These are phyloP conservation scores for Pelvicachromis taeniatus DNA, from an alignment of 2,113 vertebrate genomes.

Conservation along the genomic window DNA sequence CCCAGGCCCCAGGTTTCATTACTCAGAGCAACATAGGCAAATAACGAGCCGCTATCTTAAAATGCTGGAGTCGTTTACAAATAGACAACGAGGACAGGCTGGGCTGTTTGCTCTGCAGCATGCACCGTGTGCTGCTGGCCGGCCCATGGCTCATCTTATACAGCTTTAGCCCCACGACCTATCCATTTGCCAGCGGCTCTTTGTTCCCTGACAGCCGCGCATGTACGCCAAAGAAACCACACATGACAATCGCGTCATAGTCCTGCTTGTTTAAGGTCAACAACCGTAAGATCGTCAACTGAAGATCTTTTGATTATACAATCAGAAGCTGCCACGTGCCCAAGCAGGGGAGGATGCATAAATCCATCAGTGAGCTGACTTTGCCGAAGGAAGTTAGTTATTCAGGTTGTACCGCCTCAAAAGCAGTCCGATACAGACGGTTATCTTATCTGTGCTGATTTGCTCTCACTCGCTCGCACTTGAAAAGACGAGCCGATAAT, in stretches of 20 bases:
- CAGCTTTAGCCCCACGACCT: conserved; percentile 2
- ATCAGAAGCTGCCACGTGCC: neutral
- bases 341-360: neutral
- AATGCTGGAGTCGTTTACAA: conserved; percentile 70
- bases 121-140: neutral
- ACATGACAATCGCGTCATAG: neutral
- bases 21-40: conserved; percentile 72
- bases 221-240: neutral
- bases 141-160: conserved; percentile 18
- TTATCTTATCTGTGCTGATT: conserved; percentile 30
- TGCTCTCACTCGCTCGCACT: conserved; percentile 12
- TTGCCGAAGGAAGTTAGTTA: conserved; percentile 12
- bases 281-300: neutral
- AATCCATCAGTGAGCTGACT: neutral
- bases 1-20: conserved; percentile 68
- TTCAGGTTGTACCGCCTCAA: neutral
- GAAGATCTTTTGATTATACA: conserved; percentile 20
- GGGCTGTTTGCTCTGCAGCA: conserved; percentile 26
- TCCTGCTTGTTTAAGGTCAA: conserved; percentile 10
- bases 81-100: conserved; percentile 53
- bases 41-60: conserved; percentile 72
- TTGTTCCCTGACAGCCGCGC: neutral
- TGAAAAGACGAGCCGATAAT: conserved; percentile 42
- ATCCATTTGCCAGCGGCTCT: neutral
- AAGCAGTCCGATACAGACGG: neutral